Conservation (phyloP, 2,797 vertebrate species). For the Danio tinwini region DNA sequence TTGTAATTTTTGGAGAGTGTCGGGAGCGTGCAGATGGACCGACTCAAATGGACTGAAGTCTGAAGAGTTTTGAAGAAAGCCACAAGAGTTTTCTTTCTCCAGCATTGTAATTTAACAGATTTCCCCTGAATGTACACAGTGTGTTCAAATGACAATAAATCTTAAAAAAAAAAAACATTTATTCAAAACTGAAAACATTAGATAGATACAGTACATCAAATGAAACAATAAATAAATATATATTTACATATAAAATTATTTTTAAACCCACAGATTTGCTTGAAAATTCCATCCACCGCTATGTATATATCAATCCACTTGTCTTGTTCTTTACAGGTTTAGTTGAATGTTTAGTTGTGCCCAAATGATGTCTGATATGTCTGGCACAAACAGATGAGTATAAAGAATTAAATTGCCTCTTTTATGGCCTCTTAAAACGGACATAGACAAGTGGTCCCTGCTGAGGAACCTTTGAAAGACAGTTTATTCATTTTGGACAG, state of each 20-base stretch:
- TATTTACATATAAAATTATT: conserved; percentile 55
- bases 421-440: conserved; percentile 69
- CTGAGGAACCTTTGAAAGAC: conserved; percentile 78
- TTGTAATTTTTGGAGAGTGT: conserved; percentile 79
- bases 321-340: conserved; percentile 55
- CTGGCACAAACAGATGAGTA: conserved; percentile 65
- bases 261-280: not conserved
- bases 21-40: conserved; percentile 67
- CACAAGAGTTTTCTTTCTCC: conserved; percentile 56
- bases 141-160: conserved; percentile 18
- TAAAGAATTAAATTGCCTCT: conserved; percentile 70
- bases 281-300: conserved; percentile 59
- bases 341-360: conserved; percentile 47
- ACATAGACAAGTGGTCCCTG: conserved; percentile 68
- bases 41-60: conserved; percentile 51
- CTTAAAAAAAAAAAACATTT: conserved; percentile 52
- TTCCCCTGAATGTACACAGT: conserved; percentile 12
- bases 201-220: conserved; percentile 47
- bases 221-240: conserved; percentile 68
- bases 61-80: conserved; percentile 46
- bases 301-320: conserved; percentile 49
- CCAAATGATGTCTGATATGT: conserved; percentile 64
- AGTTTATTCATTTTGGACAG: conserved; percentile 81
- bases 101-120: conserved; percentile 34
- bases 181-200: conserved; percentile 38